phyloP scores from a whole-genome alignment of 2,888 invertebrate genomes.

The Hipparchia sbordonii region DNA sequence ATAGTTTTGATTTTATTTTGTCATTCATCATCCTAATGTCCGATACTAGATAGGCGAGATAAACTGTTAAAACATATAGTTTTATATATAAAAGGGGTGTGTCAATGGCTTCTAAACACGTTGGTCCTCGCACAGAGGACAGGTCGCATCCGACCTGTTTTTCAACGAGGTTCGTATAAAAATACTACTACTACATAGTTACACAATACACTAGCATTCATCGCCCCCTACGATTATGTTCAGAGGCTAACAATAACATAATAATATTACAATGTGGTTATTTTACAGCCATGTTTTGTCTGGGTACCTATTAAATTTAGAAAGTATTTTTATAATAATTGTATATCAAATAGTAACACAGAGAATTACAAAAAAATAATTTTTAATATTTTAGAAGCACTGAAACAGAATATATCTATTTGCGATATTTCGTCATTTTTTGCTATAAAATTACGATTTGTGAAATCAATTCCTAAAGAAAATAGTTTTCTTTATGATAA shows the following conservation, averaged over 20 bases:
- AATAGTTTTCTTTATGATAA: too few species aligned
- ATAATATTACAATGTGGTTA: not conserved
- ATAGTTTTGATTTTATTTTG: too few species aligned
- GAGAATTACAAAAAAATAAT: too few species aligned
- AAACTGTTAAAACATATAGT: not conserved
- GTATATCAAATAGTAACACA: not conserved
- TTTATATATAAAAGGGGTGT: constrained; percentile 9
- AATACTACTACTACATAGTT: constrained; percentile 62
- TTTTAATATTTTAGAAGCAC: not conserved
- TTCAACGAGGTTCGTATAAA: constrained; percentile 52
- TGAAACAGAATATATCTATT: not conserved
- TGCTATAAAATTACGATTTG: too few species aligned
- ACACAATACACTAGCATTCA: constrained; percentile 60
- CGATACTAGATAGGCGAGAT: not conserved
- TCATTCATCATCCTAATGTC: not conserved
- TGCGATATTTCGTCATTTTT: not conserved
- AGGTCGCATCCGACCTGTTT: constrained; percentile 31
- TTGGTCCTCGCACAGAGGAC: constrained; percentile 43
- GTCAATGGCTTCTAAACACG: constrained; percentile 43
- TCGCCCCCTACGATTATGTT: constrained; percentile 50
- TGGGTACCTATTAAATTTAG: not conserved
- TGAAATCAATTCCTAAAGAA: too few species aligned
- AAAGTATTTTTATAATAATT: not conserved
- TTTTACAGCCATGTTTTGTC: not conserved
- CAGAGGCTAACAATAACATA: constrained; percentile 6